Base-by-base conservation (phyloP, 2,888 invertebrate genomes). In the Calliopum simillimum region DNA sequence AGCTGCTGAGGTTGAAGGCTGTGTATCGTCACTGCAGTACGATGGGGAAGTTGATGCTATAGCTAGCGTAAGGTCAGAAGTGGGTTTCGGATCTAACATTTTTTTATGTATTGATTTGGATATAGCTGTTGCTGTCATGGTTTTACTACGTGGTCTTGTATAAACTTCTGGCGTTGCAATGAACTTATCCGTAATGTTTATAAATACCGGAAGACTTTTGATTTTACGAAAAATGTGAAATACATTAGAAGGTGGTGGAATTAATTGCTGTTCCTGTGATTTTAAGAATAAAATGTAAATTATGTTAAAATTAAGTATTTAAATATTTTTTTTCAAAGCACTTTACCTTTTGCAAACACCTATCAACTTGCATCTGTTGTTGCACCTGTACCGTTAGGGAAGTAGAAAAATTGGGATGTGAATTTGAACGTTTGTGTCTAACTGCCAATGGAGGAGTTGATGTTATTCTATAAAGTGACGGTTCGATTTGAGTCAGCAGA, bases 401-500 rank as follows among this genome's bases (percentile, higher is more conserved):
- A n/a, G 83, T 79, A 21, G 89, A 89, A 75, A 89, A 88, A 41
- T 89, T 89, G 3, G 89, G 88, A 78, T 89, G 89, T 44, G 90
- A 86, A 74, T 88, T 84, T 69, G 89, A 89, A 68, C 86, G 82
- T 76, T 87, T 88, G 67, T 87, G 86, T 69, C 85, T 86, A 8
- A 19, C 51, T n/a, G 58, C 70, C 6, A 12, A 19, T 41, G 14
- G n/a, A 4, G 49, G 19, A 1, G 41, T 25, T 43, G 66, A 68
- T 44, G 64, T 62, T 0, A 64, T 55, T 56, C 82, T 70, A 79
- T 86, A 87, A 51, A 91, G 86, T 73, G 87, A 85, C 3, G 89
- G 88, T 80, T 91, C 89, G 66, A 92, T 89, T 83, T 91, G 91
- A 12, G 89, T 88, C 46, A 92, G 85, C 58, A 91, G 80, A 70